Base-by-base conservation (phyloP, 2,797 vertebrate species). In the Etheostoma nigrum region DNA sequence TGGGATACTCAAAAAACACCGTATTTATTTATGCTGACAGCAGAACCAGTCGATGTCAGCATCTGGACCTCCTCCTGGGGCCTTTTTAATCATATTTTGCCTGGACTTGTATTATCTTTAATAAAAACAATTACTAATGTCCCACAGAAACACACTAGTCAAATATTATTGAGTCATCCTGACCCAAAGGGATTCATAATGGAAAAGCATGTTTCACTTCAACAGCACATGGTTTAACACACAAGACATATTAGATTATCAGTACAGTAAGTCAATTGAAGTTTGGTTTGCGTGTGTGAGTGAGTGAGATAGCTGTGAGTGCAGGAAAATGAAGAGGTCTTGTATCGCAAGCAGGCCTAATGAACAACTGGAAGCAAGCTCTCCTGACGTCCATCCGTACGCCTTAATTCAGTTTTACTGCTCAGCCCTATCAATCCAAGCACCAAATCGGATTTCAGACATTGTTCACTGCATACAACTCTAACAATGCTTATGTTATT, bases 401-500 rank as follows among this genome's bases (percentile, higher is more conserved):
- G 18, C 45, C 4, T 40, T 47, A 12, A 16, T 67, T 72, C 65
- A 70, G 67, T 70, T 78, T 72, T 48, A 30, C 23, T 21, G 1
- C 54, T 73, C 27, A 52, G 25, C 61, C 60, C 75, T 64, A 66
- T 78, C 58, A 51, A 73, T 66, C 65, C 68, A 11, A 47, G 58
- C 75, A 53, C 36, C 5, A 67, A 81, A 88, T 78, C 63, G 9
- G 72, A 77, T 86, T 80, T 66, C n/a, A 66, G 72, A 71, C 74
- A 58, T 25, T 74, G 60, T 71, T 83, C 36, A 2, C 48, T 75
- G 69, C 40, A 48, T 23, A 40, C 67, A 78, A 76, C 74, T 84
- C 63, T 73, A 85, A 88, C 76, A 84, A 79, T 81, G 74, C 78
- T 72, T 72, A 68, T 62, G 65, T 82, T 88, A 77, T 87, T 87